phyloP scores from a whole-genome alignment of 2,888 invertebrate genomes.

The Drosophila paracracens region DNA sequence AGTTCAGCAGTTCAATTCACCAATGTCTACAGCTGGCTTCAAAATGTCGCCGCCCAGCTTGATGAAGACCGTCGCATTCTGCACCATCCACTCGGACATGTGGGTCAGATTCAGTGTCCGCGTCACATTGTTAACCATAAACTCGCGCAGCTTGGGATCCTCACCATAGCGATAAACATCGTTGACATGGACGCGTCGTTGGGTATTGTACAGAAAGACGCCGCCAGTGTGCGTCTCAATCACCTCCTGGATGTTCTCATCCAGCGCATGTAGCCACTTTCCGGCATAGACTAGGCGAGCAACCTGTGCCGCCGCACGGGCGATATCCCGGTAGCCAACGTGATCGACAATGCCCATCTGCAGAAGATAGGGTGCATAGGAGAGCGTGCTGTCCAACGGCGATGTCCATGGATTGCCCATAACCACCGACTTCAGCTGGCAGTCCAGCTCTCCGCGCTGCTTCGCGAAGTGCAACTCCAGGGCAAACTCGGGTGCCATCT shows the following conservation, averaged over 20 bases:
- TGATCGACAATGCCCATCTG: conserved; percentile 90
- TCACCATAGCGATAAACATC: conserved; percentile 77
- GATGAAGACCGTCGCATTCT: conserved; percentile 87
- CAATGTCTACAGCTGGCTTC: conserved; percentile 90
- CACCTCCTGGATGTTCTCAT: conserved; percentile 73
- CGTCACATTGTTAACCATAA: conserved; percentile 91
- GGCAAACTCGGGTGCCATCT: conserved; percentile 95
- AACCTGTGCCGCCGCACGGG: conserved; percentile 85
- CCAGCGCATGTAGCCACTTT: conserved; percentile 87
- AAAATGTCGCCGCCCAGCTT: conserved; percentile 89
- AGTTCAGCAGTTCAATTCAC: conserved; percentile 83
- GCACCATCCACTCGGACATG: conserved; percentile 88
- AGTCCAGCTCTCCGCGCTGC: conserved; percentile 86
- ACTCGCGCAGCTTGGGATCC: conserved; percentile 82
- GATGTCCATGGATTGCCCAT: conserved; percentile 96
- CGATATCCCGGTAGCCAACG: conserved; percentile 87
- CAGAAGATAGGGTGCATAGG: conserved; percentile 92
- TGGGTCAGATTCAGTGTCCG: conserved; percentile 88
- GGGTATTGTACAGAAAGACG: conserved; percentile 87
- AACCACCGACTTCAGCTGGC: conserved; percentile 91
- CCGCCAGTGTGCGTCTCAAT: conserved; percentile 55
- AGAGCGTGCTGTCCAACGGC: conserved; percentile 92
- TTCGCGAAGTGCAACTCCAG: conserved; percentile 86
- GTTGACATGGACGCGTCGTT: conserved; percentile 87
- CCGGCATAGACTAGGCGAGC: conserved; percentile 86